Evolutionary conservation across 2,113 vertebrate species (phyloP).

Genomic region (Anseranas semipalmata): DNA sequence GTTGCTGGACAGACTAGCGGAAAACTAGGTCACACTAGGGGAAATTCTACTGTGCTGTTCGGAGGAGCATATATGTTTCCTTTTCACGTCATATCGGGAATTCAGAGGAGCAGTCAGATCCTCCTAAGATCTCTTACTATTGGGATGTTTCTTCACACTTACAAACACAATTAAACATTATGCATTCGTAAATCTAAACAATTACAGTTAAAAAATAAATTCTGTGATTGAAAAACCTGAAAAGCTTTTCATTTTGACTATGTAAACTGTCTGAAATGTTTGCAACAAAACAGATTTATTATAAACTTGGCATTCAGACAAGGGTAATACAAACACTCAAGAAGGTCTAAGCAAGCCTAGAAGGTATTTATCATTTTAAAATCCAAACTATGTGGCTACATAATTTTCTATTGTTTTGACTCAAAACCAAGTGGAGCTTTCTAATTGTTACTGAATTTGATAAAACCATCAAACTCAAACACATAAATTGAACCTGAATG

Average conservation of each 20-base stretch:
- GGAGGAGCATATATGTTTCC: rapidly evolving
- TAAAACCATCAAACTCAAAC: background rate
- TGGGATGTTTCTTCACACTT: background rate
- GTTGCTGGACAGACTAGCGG: background rate
- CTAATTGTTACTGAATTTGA: background rate
- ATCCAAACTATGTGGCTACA: background rate
- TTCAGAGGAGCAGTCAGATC: background rate
- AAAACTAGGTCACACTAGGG: background rate
- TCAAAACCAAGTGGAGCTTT: background rate
- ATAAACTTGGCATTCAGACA: background rate
- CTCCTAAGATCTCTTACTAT: background rate
- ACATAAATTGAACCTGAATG: background rate
- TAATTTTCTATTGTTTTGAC: background rate
- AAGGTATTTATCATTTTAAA: background rate
- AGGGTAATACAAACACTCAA: background rate
- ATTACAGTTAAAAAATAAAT: background rate
- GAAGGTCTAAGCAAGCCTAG: background rate
- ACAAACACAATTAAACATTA: background rate
- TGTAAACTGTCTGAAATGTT: background rate
- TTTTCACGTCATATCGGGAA: background rate
- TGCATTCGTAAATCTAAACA: background rate
- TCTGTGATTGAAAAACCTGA: background rate
- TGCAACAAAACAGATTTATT: background rate
- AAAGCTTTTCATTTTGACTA: background rate
- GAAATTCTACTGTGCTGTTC: background rate